A percentile compares a stretch with the other conserved stretches of the same genome.
phyloP scores from a whole-genome alignment of 2,797 vertebrate species.

The Phyllotis vaccarum region DNA sequence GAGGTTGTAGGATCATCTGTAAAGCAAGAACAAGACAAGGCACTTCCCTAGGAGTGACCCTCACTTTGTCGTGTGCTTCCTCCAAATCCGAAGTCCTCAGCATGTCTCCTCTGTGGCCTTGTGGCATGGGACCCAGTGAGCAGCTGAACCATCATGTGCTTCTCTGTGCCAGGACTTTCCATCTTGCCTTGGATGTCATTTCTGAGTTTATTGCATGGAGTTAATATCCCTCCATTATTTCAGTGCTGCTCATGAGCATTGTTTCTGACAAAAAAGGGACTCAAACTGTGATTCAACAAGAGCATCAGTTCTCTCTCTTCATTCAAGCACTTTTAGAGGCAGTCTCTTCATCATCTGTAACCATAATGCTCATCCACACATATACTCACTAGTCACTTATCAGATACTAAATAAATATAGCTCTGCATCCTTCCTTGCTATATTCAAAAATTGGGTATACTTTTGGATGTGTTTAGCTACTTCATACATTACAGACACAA shows the following conservation, averaged over 20 bases:
- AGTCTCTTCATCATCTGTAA: neutral
- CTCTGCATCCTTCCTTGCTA: neutral
- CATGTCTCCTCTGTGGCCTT: neutral
- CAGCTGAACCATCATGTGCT: too few species aligned
- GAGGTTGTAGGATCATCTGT: neutral
- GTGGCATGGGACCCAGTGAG: neutral
- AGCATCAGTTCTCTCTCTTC: neutral
- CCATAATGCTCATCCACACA: neutral
- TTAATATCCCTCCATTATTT: neutral
- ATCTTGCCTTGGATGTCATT: constrained; percentile 12
- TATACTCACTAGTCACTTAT: neutral
- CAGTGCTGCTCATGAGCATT: neutral
- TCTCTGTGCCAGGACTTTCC: neutral
- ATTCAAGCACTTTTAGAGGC: neutral
- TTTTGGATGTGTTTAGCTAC: neutral
- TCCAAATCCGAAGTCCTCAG: neutral
- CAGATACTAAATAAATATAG: constrained; percentile 1
- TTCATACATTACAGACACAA: neutral
- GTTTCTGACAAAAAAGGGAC: neutral
- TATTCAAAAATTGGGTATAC: neutral
- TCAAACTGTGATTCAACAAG: neutral
- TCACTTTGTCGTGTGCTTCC: neutral
- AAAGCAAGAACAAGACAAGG: neutral
- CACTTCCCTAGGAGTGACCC: neutral
- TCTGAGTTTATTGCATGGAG: neutral